These are phyloP conservation scores for Alethe castanea DNA, from an alignment of 2,113 vertebrate genomes.

Conservation along the genomic window DNA sequence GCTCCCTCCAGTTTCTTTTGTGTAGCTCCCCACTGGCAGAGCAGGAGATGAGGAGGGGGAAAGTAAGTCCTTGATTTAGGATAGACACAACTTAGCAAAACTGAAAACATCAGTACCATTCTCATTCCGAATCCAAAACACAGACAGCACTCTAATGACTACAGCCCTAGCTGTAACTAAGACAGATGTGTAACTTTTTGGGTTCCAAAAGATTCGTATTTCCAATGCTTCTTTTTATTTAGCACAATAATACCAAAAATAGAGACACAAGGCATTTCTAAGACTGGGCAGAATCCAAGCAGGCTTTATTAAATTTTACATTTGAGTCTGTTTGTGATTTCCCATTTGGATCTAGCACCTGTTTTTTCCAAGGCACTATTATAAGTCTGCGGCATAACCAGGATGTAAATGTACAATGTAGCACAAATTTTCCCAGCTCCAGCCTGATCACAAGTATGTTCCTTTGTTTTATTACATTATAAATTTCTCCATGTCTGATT, in stretches of 20 bases:
- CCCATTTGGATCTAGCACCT: neutral
- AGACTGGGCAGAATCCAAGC: neutral
- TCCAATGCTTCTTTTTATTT: neutral
- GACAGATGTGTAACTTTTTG: neutral
- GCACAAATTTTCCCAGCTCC: neutral
- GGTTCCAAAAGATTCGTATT: neutral
- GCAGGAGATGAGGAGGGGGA: neutral
- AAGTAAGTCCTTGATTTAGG: neutral
- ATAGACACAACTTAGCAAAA: neutral
- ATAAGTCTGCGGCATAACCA: neutral
- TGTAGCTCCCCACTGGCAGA: neutral
- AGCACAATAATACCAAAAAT: neutral
- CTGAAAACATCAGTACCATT: neutral
- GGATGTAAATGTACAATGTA: neutral
- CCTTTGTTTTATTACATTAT: neutral
- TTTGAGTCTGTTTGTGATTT: neutral
- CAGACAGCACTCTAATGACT: neutral
- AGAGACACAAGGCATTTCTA: neutral
- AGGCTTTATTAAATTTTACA: neutral
- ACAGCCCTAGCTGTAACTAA: too few relatives aligned
- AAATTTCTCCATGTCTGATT: neutral
- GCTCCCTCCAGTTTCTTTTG: neutral
- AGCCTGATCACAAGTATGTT: neutral
- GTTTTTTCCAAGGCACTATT: neutral
- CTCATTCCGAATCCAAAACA: neutral